A percentile compares a stretch with the other conserved stretches of the same genome.
Evolutionary conservation across 2,797 vertebrate genomes (phyloP).

Genomic region (Mallotus villosus): DNA sequence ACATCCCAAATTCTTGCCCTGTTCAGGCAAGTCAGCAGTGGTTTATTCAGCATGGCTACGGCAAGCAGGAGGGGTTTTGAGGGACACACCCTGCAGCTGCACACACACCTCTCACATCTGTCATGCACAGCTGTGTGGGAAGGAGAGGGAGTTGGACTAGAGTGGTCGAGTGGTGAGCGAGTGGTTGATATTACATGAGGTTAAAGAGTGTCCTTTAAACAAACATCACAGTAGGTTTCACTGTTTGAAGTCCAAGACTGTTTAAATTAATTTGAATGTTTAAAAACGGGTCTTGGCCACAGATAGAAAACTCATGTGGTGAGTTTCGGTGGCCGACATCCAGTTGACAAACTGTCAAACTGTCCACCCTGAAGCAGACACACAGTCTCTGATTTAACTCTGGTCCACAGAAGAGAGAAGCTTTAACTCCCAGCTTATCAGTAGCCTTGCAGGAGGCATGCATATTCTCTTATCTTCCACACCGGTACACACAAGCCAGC

Average conservation of each 20-base stretch:
- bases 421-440: constrained; percentile 34
- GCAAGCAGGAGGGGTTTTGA: constrained; percentile 6
- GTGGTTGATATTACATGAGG: not conserved
- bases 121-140: not conserved
- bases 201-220: not conserved
- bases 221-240: too few relatives aligned
- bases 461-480: constrained; percentile 34
- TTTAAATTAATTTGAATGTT: too few relatives aligned
- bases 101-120: not conserved
- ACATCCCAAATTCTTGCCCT: constrained; percentile 48
- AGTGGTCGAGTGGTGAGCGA: not conserved
- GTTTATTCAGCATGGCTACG: constrained; percentile 13
- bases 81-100: constrained; percentile 5
- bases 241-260: too few relatives aligned
- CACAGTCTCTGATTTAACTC: too few relatives aligned
- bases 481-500: not conserved
- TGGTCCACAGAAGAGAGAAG: too few relatives aligned
- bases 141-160: not conserved
- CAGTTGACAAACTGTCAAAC: too few relatives aligned
- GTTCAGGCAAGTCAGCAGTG: constrained; percentile 32
- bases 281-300: too few relatives aligned
- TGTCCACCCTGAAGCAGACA: not conserved
- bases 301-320: too few relatives aligned
- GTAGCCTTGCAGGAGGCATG: constrained; percentile 9
- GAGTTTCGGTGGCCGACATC: too few relatives aligned